Conservation (phyloP, 2,797 vertebrate genomes). For the Pipistrellus pipistrellus region DNA sequence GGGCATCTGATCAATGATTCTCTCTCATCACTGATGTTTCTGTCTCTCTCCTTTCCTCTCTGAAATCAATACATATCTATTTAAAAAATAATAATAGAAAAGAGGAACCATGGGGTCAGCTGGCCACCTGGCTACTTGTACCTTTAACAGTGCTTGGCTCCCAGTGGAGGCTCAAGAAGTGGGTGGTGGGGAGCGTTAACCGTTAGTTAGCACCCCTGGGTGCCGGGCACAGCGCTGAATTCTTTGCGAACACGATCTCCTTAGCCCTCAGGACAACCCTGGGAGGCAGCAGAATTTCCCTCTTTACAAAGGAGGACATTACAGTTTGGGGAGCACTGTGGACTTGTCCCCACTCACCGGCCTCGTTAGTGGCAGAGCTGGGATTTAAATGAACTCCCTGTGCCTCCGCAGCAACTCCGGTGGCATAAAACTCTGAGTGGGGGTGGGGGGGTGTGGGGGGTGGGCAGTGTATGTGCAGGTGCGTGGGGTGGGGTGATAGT, state of each 20-base stretch:
- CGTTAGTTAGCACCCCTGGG: neutral
- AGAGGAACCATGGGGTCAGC: neutral
- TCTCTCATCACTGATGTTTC: no score
- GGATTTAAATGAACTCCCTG: neutral
- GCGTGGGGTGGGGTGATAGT: neutral
- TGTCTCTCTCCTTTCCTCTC: no score
- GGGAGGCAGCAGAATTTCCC: neutral
- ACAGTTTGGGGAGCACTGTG: neutral
- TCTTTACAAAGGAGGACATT: neutral
- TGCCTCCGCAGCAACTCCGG: neutral
- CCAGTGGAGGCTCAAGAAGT: fast-evolving
- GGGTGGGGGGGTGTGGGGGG: neutral
- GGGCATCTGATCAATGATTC: no score
- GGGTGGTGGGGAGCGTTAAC: neutral
- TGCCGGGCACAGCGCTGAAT: fast-evolving
- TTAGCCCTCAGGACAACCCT: neutral
- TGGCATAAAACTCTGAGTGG: fast-evolving
- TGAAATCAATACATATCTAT: no score
- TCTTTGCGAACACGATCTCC: neutral
- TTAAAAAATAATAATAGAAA: no score
- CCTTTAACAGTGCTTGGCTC: neutral
- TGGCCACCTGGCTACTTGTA: neutral
- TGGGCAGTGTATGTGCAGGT: no score
- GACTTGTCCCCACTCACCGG: neutral
- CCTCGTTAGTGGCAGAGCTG: neutral